Base-by-base conservation (phyloP, 2,797 vertebrate species). In the Sebastes steindachneri region DNA sequence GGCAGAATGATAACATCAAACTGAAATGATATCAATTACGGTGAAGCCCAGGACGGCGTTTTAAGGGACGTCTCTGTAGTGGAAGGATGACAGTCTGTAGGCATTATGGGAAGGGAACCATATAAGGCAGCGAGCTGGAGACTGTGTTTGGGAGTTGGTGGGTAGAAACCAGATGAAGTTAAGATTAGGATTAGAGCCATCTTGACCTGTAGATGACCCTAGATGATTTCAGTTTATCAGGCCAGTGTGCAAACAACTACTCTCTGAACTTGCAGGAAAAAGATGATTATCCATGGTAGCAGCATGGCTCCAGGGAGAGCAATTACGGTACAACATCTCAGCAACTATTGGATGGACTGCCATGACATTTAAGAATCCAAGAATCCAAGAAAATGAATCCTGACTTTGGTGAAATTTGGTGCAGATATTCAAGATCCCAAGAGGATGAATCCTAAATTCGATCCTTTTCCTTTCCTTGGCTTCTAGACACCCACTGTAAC, bases 1-100 rank as follows among this genome's bases (percentile, higher is more conserved):
- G 90, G 75, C 79, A 59, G 23, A 85, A 79, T 48, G 65, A 87
- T 69, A 74, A 68, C 72, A 86, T 82, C 85, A 64, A 68, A 68
- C 65, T 75, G 74, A 82, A 80, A 77, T 66, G 3, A 68, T 77
- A 82, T 75, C 66, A 87, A 77, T 79, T 75, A 73, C 51, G 72
- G 25, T 10, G 28, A 75, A 73, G 60, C 55, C 72, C 66, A 8
- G 59, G 64, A 70, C 1, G 19, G 4, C 23, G 48, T 79, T 84
- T 74, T 69, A 68, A 86, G 65, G 68, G 58, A 72, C 33, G 59
- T 77, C 62, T 82, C 37, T 79, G 62, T 23, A 9, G 48, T 23
- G 63, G 73, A 70, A 28, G 70, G 19, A 70, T 8, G 69, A 28
- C 45, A 48, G 65, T 67, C 68, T 82, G 28, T 66, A 75, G 23